Evolutionary conservation across 2,888 invertebrate genomes (phyloP), one percentile per base, ranked within the genome.

Genomic region (Sisyra terminalis): DNA sequence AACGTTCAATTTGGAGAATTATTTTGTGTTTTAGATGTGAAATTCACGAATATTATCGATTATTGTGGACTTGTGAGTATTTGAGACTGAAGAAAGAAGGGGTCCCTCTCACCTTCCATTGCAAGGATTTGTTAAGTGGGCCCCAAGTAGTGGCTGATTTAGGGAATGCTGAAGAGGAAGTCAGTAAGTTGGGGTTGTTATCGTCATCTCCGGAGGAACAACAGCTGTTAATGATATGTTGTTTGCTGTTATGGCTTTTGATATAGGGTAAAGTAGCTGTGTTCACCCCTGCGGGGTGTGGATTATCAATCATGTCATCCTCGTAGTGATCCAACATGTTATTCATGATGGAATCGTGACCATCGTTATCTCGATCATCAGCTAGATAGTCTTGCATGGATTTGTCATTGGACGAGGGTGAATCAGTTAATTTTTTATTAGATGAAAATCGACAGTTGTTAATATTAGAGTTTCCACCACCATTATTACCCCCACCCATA

Each of bases 131-230:
- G 64, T 71, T 70, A 61, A 71, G 68, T 57, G 70, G 69, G 58
- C 70, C 71, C 71, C 72, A 72, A 59, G 72, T 71, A 57, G 71
- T 71, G 57, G 69, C 66, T 57, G 72, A 71, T 66, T 72, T 71
- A 57, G 70, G 70, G 57, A 71, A 65, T 61, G 70, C 65, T 55
- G 65, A 62, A 60, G 66, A 64, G 57, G 30, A 60, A 58, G 56
- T 58, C 58, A 55, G 57, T 56, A 53, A 57, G 55, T 37, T 37
- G 13, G 30, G 17, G 24, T 38, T 43, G 31, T 37, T 29, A n/a
- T 40, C 40, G 24, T 29, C 40, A 10, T 29, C 30, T 4, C 30
- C 16, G 15, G 40, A 29, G 13, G 58, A 57, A 50, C 58, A 58
- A 24, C 24, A 24, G 24, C 24, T 24, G 36, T 44, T 44, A n/a